Base-by-base conservation (phyloP, 2,888 invertebrate genomes). In the Arctia plantaginis region DNA sequence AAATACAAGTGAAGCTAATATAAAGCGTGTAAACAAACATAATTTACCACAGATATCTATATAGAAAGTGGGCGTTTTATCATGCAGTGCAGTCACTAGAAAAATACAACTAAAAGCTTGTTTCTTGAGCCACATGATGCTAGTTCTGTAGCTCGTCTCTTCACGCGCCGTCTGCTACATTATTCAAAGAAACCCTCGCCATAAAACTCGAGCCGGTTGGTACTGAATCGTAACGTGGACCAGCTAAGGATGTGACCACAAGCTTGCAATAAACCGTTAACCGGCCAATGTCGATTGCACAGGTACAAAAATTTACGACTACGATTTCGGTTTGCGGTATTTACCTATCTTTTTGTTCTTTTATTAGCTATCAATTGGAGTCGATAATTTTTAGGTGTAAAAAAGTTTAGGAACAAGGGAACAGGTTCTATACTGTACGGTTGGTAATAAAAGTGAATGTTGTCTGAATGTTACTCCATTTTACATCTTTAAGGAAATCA, bases 111-210 rank as follows among this genome's bases (percentile, higher is more conserved):
- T 41, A 44, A 47, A 66, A 39, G 33, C 74, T 76, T 15, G 27
- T 75, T 6, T 59, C 76, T 82, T 80, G 66, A 18, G 27, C 77
- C 74, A 27, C 39, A 41, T 59, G 59, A 44, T 66, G 74, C 74
- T 74, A 82, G 84, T 78, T 78, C 81, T 81, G 84, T 82, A 81
- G 83, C 88, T 87, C 85, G 87, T 87, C 88, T 87, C 87, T 91
- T 91, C 89, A 89, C 89, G 90, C 90, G 88, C 88, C 87, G 87
- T 87, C 90, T 92, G 85, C 88, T 93, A 89, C 92, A 93, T 93
- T 91, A 93, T 93, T 93, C 92, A 93, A 91, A 90, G 90, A 90
- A 89, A 90, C 88, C 91, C 87, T 85, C 84, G 85, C 90, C 88
- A 90, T 91, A 92, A 92, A 93, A 91, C 86, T 90, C 87, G 85